Conservation (phyloP, 23 tunicate species). For the Diplosoma virens region DNA sequence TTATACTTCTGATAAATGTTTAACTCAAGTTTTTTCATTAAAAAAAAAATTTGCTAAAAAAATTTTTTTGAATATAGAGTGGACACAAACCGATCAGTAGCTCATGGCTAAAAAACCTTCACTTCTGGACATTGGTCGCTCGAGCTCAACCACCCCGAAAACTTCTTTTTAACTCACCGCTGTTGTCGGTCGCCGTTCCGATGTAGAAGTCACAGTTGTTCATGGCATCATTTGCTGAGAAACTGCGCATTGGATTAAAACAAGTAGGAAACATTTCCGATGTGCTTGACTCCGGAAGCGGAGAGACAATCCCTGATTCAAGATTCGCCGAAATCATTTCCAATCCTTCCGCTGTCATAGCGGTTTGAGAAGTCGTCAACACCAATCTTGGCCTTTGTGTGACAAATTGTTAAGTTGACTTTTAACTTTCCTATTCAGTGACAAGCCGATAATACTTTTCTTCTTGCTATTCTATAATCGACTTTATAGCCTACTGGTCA, state of each 20-base stretch:
- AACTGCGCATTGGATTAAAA: too few species aligned
- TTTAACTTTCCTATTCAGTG: not conserved
- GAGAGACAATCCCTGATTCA: slow-evolving; percentile 24
- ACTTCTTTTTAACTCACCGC: not conserved
- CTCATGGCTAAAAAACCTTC: too few species aligned
- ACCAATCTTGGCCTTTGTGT: slow-evolving; percentile 29
- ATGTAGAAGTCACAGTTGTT: not conserved
- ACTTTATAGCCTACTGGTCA: too few species aligned
- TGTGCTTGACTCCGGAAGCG: slow-evolving; percentile 21
- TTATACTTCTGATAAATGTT: too few species aligned
- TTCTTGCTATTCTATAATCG: too few species aligned
- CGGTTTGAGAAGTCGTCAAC: slow-evolving; percentile 28
- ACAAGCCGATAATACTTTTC: too few species aligned
- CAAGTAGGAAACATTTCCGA: slow-evolving; percentile 7
- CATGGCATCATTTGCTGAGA: slow-evolving; percentile 4
- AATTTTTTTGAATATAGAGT: too few species aligned
- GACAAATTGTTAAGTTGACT: not conserved
- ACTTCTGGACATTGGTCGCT: too few species aligned
- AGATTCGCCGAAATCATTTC: slow-evolving; percentile 13
- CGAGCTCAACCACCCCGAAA: not conserved
- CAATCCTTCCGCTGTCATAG: slow-evolving; percentile 21
- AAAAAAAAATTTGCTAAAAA: too few species aligned
- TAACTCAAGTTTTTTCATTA: too few species aligned
- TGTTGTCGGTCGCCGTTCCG: not conserved
- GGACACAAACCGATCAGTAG: too few species aligned